Percentiles rank a stretch among this genome's conserved stretches.
phyloP scores from a whole-genome alignment of 2,888 invertebrate species.

The Scaptodrosophila latifasciaeformis region DNA sequence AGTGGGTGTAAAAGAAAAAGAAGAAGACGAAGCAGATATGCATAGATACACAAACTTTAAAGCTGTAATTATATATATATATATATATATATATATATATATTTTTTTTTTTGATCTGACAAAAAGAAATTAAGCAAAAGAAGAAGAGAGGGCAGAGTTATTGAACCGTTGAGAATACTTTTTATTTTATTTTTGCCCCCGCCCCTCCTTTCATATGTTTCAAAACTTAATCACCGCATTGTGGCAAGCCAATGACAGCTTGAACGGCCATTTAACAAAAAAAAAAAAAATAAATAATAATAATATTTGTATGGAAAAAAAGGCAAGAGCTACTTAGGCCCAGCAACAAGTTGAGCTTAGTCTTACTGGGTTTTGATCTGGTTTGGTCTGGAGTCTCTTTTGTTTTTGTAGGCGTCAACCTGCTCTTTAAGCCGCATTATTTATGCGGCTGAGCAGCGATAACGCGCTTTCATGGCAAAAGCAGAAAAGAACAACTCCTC shows the following conservation, averaged over 20 bases:
- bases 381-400: slow-evolving; percentile 15
- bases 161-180: slow-evolving; percentile 19
- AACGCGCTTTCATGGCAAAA: slow-evolving; percentile 63
- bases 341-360: slow-evolving; percentile 14
- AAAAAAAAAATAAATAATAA: too few relatives aligned
- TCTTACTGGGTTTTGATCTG: slow-evolving; percentile 7
- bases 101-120: slow-evolving; percentile 19
- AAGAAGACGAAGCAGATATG: too few relatives aligned
- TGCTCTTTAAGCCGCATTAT: slow-evolving; percentile 75
- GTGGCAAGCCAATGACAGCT: slow-evolving; percentile 1
- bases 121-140: too few relatives aligned
- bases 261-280: background rate
- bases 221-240: slow-evolving; percentile 57
- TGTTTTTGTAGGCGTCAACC: slow-evolving; percentile 74
- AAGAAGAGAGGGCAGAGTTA: too few relatives aligned
- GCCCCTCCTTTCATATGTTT: background rate
- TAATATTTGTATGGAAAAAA: slow-evolving; percentile 24
- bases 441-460: slow-evolving; percentile 73
- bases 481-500: slow-evolving; percentile 11
- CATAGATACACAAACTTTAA: slow-evolving; percentile 21
- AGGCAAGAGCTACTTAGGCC: slow-evolving; percentile 61
- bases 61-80: slow-evolving; percentile 62
- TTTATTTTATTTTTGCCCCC: background rate
- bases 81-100: too few relatives aligned
- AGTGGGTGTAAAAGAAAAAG: too few relatives aligned